Percentiles rank a stretch among this genome's conserved stretches.
phyloP scores from a whole-genome alignment of 2,888 invertebrate species.

The Limnephilus rhombicus region DNA sequence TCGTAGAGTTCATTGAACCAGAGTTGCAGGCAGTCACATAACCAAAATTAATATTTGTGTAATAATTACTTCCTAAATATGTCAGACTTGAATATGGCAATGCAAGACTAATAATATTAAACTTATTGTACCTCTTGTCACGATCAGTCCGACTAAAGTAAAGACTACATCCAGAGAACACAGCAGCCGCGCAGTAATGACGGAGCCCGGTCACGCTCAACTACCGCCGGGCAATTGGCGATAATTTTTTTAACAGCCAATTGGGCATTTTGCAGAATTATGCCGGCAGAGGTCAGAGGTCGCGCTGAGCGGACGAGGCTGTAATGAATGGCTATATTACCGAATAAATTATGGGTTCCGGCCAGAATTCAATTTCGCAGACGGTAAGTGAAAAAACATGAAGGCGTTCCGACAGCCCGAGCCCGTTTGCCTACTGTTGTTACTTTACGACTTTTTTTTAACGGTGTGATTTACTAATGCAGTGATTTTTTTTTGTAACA shows the following conservation, averaged over 20 bases:
- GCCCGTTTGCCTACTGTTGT: background rate
- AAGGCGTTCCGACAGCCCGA: background rate
- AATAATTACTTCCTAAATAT: too few species aligned
- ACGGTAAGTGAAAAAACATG: conserved; percentile 18
- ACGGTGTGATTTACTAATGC: background rate
- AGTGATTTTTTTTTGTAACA: background rate
- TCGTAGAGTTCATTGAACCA: too few species aligned
- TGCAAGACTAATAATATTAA: too few species aligned
- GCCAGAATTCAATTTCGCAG: conserved; percentile 27
- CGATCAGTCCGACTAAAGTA: too few species aligned
- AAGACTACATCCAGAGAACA: background rate
- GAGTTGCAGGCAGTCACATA: too few species aligned
- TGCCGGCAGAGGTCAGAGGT: conserved; percentile 26
- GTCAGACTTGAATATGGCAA: too few species aligned
- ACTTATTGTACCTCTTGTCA: too few species aligned
- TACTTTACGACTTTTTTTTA: background rate
- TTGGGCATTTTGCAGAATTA: conserved; percentile 43
- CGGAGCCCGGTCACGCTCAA: conserved; percentile 30
- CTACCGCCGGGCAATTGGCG: conserved; percentile 44
- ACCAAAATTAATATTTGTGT: too few species aligned
- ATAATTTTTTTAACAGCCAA: conserved; percentile 36
- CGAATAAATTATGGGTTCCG: conserved; percentile 44
- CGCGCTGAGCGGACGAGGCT: background rate
- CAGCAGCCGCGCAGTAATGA: background rate
- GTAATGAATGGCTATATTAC: conserved; percentile 49